phyloP scores from a whole-genome alignment of 1,140 invertebrate species.

The Apocrypta bakeri region DNA sequence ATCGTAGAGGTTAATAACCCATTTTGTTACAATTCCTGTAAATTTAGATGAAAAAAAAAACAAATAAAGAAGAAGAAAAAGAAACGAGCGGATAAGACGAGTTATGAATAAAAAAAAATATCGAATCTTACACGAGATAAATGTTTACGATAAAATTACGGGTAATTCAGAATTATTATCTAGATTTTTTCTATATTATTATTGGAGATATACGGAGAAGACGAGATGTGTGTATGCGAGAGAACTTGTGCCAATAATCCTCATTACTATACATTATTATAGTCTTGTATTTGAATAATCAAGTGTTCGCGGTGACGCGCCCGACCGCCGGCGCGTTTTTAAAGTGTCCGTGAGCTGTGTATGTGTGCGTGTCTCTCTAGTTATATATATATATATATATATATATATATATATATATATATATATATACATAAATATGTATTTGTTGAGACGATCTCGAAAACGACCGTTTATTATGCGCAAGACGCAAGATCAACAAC shows the following conservation, averaged over 20 bases:
- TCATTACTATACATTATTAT: slow-evolving; percentile 9
- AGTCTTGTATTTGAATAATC: neutral
- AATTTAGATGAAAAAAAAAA: neutral
- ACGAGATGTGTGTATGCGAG: slow-evolving; percentile 61
- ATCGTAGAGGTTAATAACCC: neutral
- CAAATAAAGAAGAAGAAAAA: neutral
- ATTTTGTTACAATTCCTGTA: neutral
- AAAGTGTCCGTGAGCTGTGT: too few relatives aligned
- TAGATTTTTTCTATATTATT: slow-evolving; percentile 73
- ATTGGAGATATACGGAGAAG: slow-evolving; percentile 45
- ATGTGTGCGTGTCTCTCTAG: neutral
- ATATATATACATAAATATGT: too few relatives aligned
- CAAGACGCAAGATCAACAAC: neutral
- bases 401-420: neutral
- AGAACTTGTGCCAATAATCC: slow-evolving; percentile 22
- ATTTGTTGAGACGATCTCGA: neutral
- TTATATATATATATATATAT: neutral
- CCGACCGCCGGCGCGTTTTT: too few relatives aligned
- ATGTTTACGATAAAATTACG: slow-evolving; percentile 75
- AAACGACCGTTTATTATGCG: neutral
- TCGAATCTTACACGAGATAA: slow-evolving; percentile 69
- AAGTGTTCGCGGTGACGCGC: too few relatives aligned
- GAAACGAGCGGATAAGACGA: slow-evolving; percentile 1
- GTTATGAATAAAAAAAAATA: slow-evolving; percentile 53
- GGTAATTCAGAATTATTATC: slow-evolving; percentile 72